Base-by-base conservation (phyloP, 2,888 invertebrate species). In the Carpatolechia fugitivella region DNA sequence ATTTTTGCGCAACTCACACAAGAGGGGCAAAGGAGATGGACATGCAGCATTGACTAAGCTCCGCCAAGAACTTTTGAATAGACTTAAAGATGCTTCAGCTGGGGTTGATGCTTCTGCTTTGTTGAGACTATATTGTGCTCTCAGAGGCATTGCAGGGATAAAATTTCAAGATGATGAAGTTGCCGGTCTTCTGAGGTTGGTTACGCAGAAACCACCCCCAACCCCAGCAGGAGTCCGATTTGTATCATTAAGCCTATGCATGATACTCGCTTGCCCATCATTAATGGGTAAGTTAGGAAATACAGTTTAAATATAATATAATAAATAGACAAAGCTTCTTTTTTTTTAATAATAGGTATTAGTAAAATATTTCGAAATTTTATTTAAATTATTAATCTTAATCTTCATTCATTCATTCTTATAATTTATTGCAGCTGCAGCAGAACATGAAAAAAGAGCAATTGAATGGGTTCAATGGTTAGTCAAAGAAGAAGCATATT, bases 381-480 rank as follows among this genome's bases (percentile, higher is more conserved):
- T 49, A 18, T 36, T 20, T 49, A 18, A 40, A 10, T 7, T 16
- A 33, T 18, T 36, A 8, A 1, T 36, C 13, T 11, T 7, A 13
- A 13, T 13, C 5, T 36, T 33, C n/a, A n/a, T n/a, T n/a, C n/a
- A n/a, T n/a, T n/a, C n/a, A n/a, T n/a, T n/a, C n/a, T n/a, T 29
- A n/a, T 38, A 50, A 46, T 24, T 46, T 8, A 52, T 31, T 52
- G 46, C 81, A 80, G 92, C 93, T 62, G 92, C 93, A 48, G 85
- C 92, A 38, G 95, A 95, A 59, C 94, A 97, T 70, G 99, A 99
- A 82, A 94, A 95, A 60, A 94, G 94, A 70, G 95, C 96, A 13
- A 94, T 98, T 55, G 96, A 97, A 76, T 98, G 98, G 98, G 94
- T 97, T 11, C 96, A 96, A 67, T 98, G 98, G 97, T 91, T 99